phyloP scores from a whole-genome alignment of 2,888 invertebrate genomes.

The Dinocampus coccinellae region DNA sequence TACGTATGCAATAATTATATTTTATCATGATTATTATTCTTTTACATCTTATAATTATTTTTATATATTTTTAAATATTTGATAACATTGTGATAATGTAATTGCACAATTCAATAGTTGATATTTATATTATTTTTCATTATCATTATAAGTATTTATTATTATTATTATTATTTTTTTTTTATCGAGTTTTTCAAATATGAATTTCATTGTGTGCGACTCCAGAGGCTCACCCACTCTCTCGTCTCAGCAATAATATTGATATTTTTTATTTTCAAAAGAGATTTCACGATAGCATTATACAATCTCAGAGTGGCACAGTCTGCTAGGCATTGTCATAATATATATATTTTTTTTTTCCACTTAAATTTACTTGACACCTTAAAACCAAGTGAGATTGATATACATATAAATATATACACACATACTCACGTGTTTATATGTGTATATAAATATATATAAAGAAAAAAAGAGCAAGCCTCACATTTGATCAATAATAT shows the following conservation, averaged over 20 bases:
- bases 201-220: neutral
- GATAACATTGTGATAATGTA: constrained; percentile 7
- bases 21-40: constrained; percentile 13
- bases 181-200: constrained; percentile 11
- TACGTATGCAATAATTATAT: constrained; percentile 15
- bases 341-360: constrained; percentile 5
- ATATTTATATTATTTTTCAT: constrained; percentile 25
- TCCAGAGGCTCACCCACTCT: constrained; percentile 26
- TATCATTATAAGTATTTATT: too few species aligned
- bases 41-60: neutral
- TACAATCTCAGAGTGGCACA: constrained; percentile 59
- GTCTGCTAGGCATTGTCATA: constrained; percentile 48
- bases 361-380: constrained; percentile 41
- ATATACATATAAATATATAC: neutral
- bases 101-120: constrained; percentile 10
- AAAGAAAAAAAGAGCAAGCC: neutral
- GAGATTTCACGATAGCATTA: constrained; percentile 43
- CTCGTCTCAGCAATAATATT: constrained; percentile 32
- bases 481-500: neutral
- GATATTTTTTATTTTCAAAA: constrained; percentile 24
- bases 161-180: too few species aligned
- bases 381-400: constrained; percentile 1
- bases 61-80: constrained; percentile 7
- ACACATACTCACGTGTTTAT: too few species aligned
- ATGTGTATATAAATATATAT: neutral